Base-by-base conservation (phyloP, 2,888 invertebrate genomes). In the Pteria penguin region DNA sequence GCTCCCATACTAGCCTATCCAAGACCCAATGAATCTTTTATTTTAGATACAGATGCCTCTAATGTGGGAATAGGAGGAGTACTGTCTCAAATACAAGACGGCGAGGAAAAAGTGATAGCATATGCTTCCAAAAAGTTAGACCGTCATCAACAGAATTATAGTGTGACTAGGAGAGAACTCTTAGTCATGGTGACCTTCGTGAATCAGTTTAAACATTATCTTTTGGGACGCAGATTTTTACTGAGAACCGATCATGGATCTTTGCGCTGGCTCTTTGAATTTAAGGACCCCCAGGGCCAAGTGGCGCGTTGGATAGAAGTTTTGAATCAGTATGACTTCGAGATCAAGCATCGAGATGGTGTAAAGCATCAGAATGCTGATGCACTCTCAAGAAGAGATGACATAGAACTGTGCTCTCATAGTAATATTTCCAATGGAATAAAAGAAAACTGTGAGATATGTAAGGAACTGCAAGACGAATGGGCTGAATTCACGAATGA, bases 1-100 rank as follows among this genome's bases (percentile, higher is more conserved):
- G 29, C 36, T n/a, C 66, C 58, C 8, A 54, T 72, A 1, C 32
- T 72, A 24, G 18, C 58, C 26, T 57, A 54, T 36, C 57, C 72
- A 22, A 14, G 8, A n/a, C 11, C 22, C 18, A n/a, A 29, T 27
- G 33, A 29, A 24, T 18, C n/a, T n/a, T 75, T 58, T 31, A 36
- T 75, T n/a, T 32, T 65, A 14, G 65, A 65, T 14, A 65, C 65
- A n/a, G 70, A 75, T 66, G 75, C 75, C 5, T 68, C 62, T 3
- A 24, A 58, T 22, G 27, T 24, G 14, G 45, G 45, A 36, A 36
- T 36, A 36, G 74, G 61, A 2, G 69, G 45, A 2, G 61, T 8
- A 0, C 60, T 75, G 3, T 63, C 24, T 11, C 71, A 75, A 32
- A 62, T 63, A 11, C 58, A 62, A 1, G 29, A 76, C 63, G 75